Base-by-base conservation (phyloP, 2,888 invertebrate genomes). In the Fragum sueziense region DNA sequence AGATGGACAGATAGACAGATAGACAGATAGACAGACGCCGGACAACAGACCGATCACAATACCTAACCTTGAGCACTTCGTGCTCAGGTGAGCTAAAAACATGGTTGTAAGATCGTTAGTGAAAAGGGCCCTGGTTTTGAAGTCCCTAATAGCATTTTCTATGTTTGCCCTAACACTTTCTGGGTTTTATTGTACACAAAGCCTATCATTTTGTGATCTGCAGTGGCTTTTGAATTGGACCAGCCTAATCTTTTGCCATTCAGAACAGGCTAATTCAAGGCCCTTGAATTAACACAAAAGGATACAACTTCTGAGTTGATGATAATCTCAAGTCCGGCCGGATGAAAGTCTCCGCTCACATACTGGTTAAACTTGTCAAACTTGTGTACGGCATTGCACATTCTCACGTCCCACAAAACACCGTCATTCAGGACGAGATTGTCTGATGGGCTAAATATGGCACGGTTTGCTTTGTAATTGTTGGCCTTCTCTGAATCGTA, bases 331-430 rank as follows among this genome's bases (percentile, higher is more conserved):
- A 97, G 94, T 0, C 98, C 98, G 92, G 97, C 97, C 0, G 98
- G 98, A 95, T 99, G 98, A 91, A 99, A 99, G 7, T 98, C 96
- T 0, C 99, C 99, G 91, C 97, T 98, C 75, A 98, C 95, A 57
- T 96, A 96, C 91, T 98, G 97, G 94, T 99, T 99, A 47, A 99
- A 95, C 93, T 99, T 99, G 94, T 99, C 99, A 92, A 99, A 97
- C 93, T 99, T 98, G 94, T 99, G 98, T 62, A 99, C 96, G 87
- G 97, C 96, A 90, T 96, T 97, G 27, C 96, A 88, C 0, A 96
- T 95, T 87, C 96, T 95, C 11, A 97, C 96, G 92, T 99, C 99
- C 96, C 98, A 99, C 0, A 99, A 94, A 0, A 99, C 98, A 52
- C 99, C 99, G 93, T 99, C 99, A 74, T 97, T 97, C 11, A 99